These are phyloP conservation scores for Hyperopisus bebe DNA, from an alignment of 2,113 vertebrate genomes.

Conservation along the genomic window DNA sequence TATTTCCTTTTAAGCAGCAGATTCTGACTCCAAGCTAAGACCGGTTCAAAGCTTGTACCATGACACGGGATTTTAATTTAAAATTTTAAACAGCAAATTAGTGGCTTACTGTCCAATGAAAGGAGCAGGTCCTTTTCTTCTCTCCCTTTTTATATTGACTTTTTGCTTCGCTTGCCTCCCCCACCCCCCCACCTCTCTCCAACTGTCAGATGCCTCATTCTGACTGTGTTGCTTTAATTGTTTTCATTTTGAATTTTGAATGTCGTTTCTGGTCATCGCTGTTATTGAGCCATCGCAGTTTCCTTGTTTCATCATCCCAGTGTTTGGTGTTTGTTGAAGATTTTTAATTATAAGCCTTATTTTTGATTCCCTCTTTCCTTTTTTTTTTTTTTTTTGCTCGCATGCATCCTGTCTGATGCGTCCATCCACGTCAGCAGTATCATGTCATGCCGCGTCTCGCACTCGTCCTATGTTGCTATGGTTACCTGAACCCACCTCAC, in stretches of 20 bases:
- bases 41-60: not conserved
- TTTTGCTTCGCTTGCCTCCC: conserved; percentile 41
- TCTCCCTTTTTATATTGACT: conserved; percentile 18
- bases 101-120: conserved; percentile 17
- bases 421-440: conserved; percentile 70
- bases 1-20: not conserved
- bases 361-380: conserved; percentile 41
- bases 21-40: not conserved
- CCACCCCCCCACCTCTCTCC: conserved; percentile 31
- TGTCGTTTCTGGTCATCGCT: conserved; percentile 26
- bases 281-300: not conserved
- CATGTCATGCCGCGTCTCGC: conserved; percentile 80
- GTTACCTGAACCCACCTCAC: conserved; percentile 80
- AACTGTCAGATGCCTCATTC: conserved; percentile 57
- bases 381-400: conserved; percentile 51
- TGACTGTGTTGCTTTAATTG: conserved; percentile 74
- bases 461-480: conserved; percentile 75
- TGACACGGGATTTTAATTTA: not conserved
- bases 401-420: conserved; percentile 56
- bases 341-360: conserved; percentile 32
- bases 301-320: not conserved
- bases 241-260: conserved; percentile 69
- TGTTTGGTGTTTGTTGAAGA: conserved; percentile 29
- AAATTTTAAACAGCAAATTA: not conserved
- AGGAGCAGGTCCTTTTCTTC: not conserved